A percentile compares a stretch with the other conserved stretches of the same genome.
These are phyloP conservation scores for Beris morrisii DNA, from an alignment of 2,888 invertebrate genomes.

Conservation along the genomic window DNA sequence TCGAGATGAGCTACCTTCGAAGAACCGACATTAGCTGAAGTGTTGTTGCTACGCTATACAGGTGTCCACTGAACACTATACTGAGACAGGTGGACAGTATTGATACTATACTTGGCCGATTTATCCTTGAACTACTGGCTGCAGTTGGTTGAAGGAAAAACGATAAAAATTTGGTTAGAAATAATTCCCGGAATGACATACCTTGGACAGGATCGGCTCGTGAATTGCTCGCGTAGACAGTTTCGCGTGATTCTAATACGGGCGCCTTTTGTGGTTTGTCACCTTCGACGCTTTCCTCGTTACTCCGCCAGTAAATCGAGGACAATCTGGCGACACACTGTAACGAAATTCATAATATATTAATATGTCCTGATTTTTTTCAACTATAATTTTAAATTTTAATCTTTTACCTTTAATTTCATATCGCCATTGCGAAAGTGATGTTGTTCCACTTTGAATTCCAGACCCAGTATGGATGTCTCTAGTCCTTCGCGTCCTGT, in stretches of 20 bases:
- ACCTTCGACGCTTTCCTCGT: constrained; percentile 74
- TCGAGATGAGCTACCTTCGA: constrained; percentile 19
- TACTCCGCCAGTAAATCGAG: constrained; percentile 71
- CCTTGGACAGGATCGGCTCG: constrained; percentile 73
- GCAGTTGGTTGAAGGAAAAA: constrained; percentile 56
- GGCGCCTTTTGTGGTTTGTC: constrained; percentile 68
- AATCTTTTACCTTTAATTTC: constrained; percentile 64
- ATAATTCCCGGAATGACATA: constrained; percentile 58
- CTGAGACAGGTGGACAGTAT: constrained; percentile 3
- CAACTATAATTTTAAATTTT: neutral
- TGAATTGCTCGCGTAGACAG: constrained; percentile 60
- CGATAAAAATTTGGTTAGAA: constrained; percentile 57
- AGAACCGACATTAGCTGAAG: neutral
- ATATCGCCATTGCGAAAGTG: constrained; percentile 74
- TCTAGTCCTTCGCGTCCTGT: constrained; percentile 66
- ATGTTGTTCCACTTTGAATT: constrained; percentile 67
- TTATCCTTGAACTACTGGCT: constrained; percentile 48
- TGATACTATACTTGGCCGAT: constrained; percentile 34
- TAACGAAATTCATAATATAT: constrained; percentile 23
- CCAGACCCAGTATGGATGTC: constrained; percentile 67
- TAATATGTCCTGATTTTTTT: neutral
- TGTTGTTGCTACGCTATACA: neutral
- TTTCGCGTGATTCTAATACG: constrained; percentile 70
- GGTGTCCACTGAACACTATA: neutral
- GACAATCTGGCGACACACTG: constrained; percentile 71